Evolutionary conservation across 2,113 vertebrate species (phyloP).

Genomic region (Calypte anna): DNA sequence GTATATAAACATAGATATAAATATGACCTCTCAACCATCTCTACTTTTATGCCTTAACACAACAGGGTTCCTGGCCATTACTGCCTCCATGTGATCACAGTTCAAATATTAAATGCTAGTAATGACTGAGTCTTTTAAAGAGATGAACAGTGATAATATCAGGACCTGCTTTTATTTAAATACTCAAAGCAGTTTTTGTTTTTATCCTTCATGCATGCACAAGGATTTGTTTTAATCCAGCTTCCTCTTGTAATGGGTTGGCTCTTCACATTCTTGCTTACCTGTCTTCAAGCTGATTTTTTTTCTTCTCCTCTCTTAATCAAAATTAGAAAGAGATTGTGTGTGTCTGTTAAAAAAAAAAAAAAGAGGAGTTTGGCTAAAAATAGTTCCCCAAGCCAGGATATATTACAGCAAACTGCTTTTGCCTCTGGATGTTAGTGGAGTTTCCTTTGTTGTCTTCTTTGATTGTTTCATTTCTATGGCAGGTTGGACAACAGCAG

Average conservation of each 20-base stretch:
- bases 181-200: not conserved
- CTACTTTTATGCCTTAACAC: not conserved
- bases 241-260: not conserved
- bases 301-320: slow-evolving; percentile 3
- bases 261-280: not conserved
- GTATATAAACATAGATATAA: not conserved
- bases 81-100: not conserved
- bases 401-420: slow-evolving; percentile 79
- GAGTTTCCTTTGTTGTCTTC: slow-evolving; percentile 82
- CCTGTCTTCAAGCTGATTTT: not conserved
- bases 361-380: slow-evolving; percentile 61
- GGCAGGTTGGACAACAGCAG: slow-evolving; percentile 83
- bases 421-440: slow-evolving; percentile 78
- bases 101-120: not conserved
- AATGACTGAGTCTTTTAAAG: not conserved
- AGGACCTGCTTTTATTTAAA: slow-evolving; percentile 14
- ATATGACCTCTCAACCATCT: not conserved
- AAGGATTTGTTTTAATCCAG: slow-evolving; percentile 13
- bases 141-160: not conserved
- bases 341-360: slow-evolving; percentile 7
- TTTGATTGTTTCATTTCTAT: slow-evolving; percentile 86
- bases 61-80: not conserved
- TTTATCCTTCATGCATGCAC: not conserved
- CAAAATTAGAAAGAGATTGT: slow-evolving; percentile 65
- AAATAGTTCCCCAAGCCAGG: slow-evolving; percentile 77